Evolutionary conservation across 2,113 vertebrate genomes (phyloP), one percentile per base, ranked within the genome.

Genomic region (Panthera tigris): DNA sequence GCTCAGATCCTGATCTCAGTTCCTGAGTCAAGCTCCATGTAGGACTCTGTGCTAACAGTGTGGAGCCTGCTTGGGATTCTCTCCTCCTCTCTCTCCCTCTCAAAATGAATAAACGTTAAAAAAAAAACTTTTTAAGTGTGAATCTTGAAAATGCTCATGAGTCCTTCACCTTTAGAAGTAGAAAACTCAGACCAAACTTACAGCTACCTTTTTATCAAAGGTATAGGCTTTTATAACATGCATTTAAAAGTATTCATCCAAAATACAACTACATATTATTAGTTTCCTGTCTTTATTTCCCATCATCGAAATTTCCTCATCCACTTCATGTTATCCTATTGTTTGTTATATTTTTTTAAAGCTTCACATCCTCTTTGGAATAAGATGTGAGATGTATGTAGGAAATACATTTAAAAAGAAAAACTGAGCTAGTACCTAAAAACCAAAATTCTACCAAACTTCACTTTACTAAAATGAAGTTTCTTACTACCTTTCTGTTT

Each of bases 301-400:
- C 18, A 29, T 66, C 61, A 85, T 79, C 82, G 12, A 61, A 82
- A 55, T 66, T 86, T 95, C 86, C 31, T 93, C 68, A 48, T 71
- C 48, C 74, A 48, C 48, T 66, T 25, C 39, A 27, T 80, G 13
- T 57, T 73, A 50, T 89, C 33, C 7, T 80, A 69, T 45, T 68
- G 33, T 63, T 83, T 79, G n/a, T 8, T 78, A 41, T 39, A 65
- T 55, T 89, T 95, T 66, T 95, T 88, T 74, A 92, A 95, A 71
- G 25, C 18, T 88, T n/a, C 45, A 31, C 36, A 69, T 89, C 14
- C 10, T 65, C 90, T 92, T 45, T 88, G 27, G 36, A 96, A 87
- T 73, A 86, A 80, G 39, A 89, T 76, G 10, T 83, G 15, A 94
- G 48, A 55, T 48, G 57, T 63, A 78, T 88, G 82, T 41, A 83